Percentiles rank a stretch among this genome's conserved stretches.
Evolutionary conservation across 2,888 invertebrate genomes (phyloP).

Genomic region (Malacosoma neustria): DNA sequence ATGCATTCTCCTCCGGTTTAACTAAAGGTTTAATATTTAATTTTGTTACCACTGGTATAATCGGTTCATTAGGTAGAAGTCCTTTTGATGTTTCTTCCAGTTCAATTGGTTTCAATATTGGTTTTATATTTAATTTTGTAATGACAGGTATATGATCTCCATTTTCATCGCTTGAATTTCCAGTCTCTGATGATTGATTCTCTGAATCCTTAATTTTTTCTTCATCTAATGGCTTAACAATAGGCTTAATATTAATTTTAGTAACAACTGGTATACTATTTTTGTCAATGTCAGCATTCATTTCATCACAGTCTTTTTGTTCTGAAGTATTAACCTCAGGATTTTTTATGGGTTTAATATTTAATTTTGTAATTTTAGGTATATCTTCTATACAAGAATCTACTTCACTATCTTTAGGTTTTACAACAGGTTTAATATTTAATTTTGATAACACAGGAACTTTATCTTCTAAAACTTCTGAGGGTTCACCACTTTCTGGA

Average conservation of each 20-base stretch:
- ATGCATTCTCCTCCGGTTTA: constrained; percentile 44
- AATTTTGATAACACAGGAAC: constrained; percentile 71
- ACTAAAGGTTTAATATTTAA: constrained; percentile 57
- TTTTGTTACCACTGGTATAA: constrained; percentile 55
- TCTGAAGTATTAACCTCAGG: constrained; percentile 56
- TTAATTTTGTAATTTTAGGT: constrained; percentile 70
- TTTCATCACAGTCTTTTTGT: constrained; percentile 62
- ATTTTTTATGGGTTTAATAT: constrained; percentile 70
- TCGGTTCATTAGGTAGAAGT: constrained; percentile 31
- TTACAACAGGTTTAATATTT: constrained; percentile 69
- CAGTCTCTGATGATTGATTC: constrained; percentile 62
- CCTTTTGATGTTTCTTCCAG: constrained; percentile 27
- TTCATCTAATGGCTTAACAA: constrained; percentile 61
- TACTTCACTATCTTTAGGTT: constrained; percentile 63
- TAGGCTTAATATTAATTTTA: constrained; percentile 73
- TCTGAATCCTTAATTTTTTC: constrained; percentile 52
- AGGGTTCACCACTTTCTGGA: constrained; percentile 38
- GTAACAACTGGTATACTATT: constrained; percentile 65
- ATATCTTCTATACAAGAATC: constrained; percentile 59
- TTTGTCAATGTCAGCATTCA: constrained; percentile 47
- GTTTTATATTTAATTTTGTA: constrained; percentile 76
- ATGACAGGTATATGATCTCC: constrained; percentile 58
- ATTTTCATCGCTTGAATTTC: constrained; percentile 66
- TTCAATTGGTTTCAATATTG: constrained; percentile 58
- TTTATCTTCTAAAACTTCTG: constrained; percentile 45